phyloP scores from a whole-genome alignment of 2,888 invertebrate genomes.

The Cryptocephalus moraei region DNA sequence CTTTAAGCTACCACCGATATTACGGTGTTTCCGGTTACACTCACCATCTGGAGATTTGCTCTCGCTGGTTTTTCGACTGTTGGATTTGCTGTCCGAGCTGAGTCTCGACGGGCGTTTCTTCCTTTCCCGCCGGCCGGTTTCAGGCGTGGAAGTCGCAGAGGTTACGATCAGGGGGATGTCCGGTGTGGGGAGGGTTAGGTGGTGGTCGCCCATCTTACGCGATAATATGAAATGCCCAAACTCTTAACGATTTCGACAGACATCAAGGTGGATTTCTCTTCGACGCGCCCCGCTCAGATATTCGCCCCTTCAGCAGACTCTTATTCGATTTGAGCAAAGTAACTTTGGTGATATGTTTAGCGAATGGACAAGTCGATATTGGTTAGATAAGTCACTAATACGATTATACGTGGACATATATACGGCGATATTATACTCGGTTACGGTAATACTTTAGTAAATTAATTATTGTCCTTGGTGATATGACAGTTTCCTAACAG shows the following conservation, averaged over 20 bases:
- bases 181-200: constrained; percentile 22
- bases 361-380: too few species aligned
- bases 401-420: too few species aligned
- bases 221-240: background rate
- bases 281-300: too few species aligned
- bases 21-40: constrained; percentile 12
- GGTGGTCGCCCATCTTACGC: constrained; percentile 20
- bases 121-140: constrained; percentile 15
- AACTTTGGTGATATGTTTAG: too few species aligned
- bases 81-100: constrained; percentile 10
- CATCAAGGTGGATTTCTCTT: background rate
- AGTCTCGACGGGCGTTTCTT: constrained; percentile 8
- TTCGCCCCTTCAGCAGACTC: too few species aligned
- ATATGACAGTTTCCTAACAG: too few species aligned
- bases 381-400: too few species aligned
- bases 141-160: constrained; percentile 25
- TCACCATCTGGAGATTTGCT: constrained; percentile 11
- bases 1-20: constrained; percentile 33
- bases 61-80: constrained; percentile 16
- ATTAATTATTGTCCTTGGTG: too few species aligned
- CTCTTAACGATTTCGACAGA: background rate
- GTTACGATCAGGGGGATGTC: constrained; percentile 34
- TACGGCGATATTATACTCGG: too few species aligned
- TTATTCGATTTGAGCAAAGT: too few species aligned
- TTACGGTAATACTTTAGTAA: too few species aligned